Percentiles rank a stretch among this genome's conserved stretches.
Evolutionary conservation across 2,113 vertebrate species (phyloP).

Genomic region (Steatornis caripensis): DNA sequence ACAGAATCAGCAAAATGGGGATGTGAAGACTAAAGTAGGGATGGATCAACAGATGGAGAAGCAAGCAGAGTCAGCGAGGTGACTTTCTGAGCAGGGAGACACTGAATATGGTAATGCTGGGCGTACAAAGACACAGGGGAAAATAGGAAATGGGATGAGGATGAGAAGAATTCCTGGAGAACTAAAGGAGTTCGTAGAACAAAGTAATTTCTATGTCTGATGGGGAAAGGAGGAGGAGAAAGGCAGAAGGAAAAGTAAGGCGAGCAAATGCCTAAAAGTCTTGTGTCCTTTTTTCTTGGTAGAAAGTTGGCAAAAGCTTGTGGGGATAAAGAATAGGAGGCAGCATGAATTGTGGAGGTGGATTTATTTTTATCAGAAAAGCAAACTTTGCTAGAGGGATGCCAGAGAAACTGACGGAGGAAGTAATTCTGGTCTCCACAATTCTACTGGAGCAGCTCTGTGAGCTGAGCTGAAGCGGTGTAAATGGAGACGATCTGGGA

Average conservation of each 20-base stretch:
- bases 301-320: not conserved
- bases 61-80: not conserved
- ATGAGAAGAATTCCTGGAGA: not conserved
- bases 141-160: not conserved
- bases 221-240: not conserved
- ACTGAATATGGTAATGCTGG: not conserved
- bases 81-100: not conserved
- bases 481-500: not conserved
- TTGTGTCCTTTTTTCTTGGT: not conserved
- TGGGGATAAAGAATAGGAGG: not conserved
- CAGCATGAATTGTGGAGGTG: not conserved
- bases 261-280: not conserved
- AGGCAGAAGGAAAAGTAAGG: not conserved
- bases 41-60: not conserved
- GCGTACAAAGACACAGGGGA: not conserved
- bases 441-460: not conserved
- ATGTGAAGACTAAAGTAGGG: not conserved
- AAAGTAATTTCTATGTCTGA: not conserved
- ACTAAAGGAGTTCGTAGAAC: not conserved
- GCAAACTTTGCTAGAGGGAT: not conserved
- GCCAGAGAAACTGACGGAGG: not conserved
- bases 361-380: not conserved
- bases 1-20: not conserved
- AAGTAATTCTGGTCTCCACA: not conserved
- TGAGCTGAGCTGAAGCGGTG: not conserved